Evolutionary conservation across 2,888 invertebrate genomes (phyloP).

Genomic region (Ametastegia equiseti): DNA sequence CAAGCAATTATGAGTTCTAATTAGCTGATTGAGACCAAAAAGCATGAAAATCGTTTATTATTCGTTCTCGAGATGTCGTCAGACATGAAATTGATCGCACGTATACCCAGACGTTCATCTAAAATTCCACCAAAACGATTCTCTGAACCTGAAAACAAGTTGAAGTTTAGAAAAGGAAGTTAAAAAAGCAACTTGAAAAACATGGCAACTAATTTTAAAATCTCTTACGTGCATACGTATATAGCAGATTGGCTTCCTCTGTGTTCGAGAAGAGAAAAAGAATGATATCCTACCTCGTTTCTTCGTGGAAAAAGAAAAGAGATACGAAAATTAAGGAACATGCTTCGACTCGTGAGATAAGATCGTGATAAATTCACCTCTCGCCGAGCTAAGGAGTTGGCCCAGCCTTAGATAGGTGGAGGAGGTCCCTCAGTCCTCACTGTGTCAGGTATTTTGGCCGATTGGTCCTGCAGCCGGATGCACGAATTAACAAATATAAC

Average conservation of each 20-base stretch:
- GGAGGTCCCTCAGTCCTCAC: conserved; percentile 51
- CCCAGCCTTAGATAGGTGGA: background rate
- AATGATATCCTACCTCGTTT: conserved; percentile 23
- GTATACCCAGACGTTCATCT: no score
- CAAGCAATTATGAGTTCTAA: no score
- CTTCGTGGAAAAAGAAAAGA: conserved; percentile 41
- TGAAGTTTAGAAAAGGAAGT: no score
- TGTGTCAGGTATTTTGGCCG: conserved; percentile 56
- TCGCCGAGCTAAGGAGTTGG: conserved; percentile 55
- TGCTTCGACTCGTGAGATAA: conserved; percentile 66
- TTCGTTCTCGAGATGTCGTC: no score
- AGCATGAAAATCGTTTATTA: no score
- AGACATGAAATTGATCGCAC: no score
- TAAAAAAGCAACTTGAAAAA: background rate
- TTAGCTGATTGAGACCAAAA: no score
- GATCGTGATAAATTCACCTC: conserved; percentile 70
- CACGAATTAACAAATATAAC: conserved; percentile 58
- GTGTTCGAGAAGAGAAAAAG: background rate
- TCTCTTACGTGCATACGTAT: background rate
- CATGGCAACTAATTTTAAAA: background rate
- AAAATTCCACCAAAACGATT: no score
- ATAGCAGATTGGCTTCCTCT: background rate
- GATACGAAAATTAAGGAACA: conserved; percentile 47
- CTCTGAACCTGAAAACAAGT: no score
- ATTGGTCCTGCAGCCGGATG: conserved; percentile 62